These are phyloP conservation scores for Cataglyphis rosenhaueri DNA, from an alignment of 2,888 invertebrate genomes.

Conservation along the genomic window DNA sequence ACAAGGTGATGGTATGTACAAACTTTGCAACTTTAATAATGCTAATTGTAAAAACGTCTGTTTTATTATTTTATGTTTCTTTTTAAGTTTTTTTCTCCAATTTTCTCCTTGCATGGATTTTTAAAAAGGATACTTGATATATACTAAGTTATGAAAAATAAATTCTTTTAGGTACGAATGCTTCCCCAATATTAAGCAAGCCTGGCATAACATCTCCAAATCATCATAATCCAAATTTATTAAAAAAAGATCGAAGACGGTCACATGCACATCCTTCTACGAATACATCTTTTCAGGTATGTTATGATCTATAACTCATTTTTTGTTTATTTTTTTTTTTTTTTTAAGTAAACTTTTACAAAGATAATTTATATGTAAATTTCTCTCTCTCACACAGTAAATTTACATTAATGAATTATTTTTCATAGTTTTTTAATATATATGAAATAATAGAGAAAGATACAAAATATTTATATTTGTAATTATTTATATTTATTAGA, in stretches of 20 bases:
- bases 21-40: slow-evolving; percentile 25
- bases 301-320: slow-evolving; percentile 61
- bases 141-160: not conserved
- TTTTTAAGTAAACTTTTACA: not conserved
- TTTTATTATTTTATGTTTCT: not conserved
- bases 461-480: slow-evolving; percentile 42
- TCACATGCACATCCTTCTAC: slow-evolving; percentile 87
- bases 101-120: not conserved
- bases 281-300: slow-evolving; percentile 88
- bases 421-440: slow-evolving; percentile 12
- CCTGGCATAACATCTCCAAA: slow-evolving; percentile 85
- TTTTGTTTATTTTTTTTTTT: not conserved
- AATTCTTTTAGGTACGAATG: slow-evolving; percentile 77
- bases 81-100: too few species aligned
- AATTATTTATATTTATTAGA: slow-evolving; percentile 84
- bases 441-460: slow-evolving; percentile 24
- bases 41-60: not conserved
- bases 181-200: slow-evolving; percentile 86
- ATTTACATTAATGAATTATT: slow-evolving; percentile 1
- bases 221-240: slow-evolving; percentile 82
- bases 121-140: not conserved
- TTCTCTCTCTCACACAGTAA: too few species aligned
- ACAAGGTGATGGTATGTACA: slow-evolving; percentile 87
- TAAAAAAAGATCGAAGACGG: slow-evolving; percentile 86
- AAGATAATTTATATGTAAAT: not conserved